Percentiles rank a stretch among this genome's conserved stretches.
phyloP scores from a whole-genome alignment of 1,140 invertebrate species.

The Philotrypesis tridentata region DNA sequence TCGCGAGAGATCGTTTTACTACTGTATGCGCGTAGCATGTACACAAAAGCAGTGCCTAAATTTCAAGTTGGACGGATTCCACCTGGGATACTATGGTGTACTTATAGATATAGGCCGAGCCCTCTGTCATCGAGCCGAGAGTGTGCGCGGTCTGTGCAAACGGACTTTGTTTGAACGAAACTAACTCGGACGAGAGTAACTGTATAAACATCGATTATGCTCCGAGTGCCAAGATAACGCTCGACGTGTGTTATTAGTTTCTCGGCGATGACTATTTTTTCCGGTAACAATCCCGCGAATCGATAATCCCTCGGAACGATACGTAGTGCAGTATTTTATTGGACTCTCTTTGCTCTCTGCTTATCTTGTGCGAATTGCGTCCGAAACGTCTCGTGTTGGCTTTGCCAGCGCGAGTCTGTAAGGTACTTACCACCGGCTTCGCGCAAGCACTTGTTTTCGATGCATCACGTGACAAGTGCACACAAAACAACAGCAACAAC shows the following conservation, averaged over 20 bases:
- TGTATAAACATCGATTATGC: constrained; percentile 16
- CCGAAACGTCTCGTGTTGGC: too few species aligned
- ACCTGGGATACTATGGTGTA: too few species aligned
- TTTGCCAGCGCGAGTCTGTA: too few species aligned
- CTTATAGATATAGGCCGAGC: too few species aligned
- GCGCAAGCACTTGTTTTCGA: not conserved
- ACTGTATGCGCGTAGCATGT: not conserved
- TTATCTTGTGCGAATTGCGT: too few species aligned
- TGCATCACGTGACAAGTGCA: too few species aligned
- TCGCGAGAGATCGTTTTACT: not conserved
- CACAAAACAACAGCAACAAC: too few species aligned
- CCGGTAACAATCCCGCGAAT: not conserved
- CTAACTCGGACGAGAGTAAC: not conserved
- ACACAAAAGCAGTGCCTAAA: too few species aligned
- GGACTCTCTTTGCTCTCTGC: too few species aligned
- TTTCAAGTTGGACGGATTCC: too few species aligned
- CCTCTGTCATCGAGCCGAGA: too few species aligned
- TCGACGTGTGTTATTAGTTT: constrained; percentile 25
- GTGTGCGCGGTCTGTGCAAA: not conserved
- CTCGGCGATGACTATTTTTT: constrained; percentile 10
- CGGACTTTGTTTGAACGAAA: not conserved
- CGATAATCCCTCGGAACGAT: not conserved
- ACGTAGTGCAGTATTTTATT: not conserved
- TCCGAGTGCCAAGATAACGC: not conserved
- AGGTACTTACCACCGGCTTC: not conserved